Base-by-base conservation (phyloP, 2,888 invertebrate species). In the Galerucella pusilla region DNA sequence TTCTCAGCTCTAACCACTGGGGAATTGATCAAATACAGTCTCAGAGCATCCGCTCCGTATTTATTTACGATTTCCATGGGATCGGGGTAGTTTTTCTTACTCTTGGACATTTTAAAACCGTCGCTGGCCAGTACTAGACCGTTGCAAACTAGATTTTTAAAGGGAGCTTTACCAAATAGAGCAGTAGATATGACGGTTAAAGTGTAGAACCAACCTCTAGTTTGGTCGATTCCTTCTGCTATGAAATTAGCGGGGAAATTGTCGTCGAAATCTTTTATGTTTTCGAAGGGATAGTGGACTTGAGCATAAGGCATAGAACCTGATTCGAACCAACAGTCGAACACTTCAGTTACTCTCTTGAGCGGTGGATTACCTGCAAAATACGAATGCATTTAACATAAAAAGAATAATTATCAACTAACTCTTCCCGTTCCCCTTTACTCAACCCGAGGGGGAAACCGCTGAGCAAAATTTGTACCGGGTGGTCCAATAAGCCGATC, bases 281-380 rank as follows among this genome's bases (percentile, higher is more conserved):
- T 94, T 87, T 98, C 97, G 87, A 99, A 99, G 0, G 99, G 99
- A 87, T 96, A 99, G 88, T 98, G 98, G 82, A 93, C 91, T 86
- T 98, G 97, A 0, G 97, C 99, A 85, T 98, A 99, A 0, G 99
- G 99, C 99, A 99, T 99, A 25, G 97, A 97, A 5, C 99, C 99
- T 0, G 98, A 98, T 87, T 99, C 99, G 88, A 99, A 99, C 99
- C 99, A 99, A 86, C 99, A 99, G 88, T 99, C 99, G 88, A 99
- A 99, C 0, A 99, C 99, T 88, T 99, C 98, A 0, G 93, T 85
- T 5, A 99, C 93, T 71, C 99, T 91, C 78, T 90, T 92, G 46
- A 99, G 88, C 12, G 95, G 94, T 4, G 97, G 96, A 74, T 93
- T 91, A 78, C 85, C 78, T 78, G 54, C 14, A 72, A 75, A 52